Percentiles rank a stretch among this genome's conserved stretches.
phyloP scores from a whole-genome alignment of 2,888 invertebrate species.

The Fabriciana adippe region DNA sequence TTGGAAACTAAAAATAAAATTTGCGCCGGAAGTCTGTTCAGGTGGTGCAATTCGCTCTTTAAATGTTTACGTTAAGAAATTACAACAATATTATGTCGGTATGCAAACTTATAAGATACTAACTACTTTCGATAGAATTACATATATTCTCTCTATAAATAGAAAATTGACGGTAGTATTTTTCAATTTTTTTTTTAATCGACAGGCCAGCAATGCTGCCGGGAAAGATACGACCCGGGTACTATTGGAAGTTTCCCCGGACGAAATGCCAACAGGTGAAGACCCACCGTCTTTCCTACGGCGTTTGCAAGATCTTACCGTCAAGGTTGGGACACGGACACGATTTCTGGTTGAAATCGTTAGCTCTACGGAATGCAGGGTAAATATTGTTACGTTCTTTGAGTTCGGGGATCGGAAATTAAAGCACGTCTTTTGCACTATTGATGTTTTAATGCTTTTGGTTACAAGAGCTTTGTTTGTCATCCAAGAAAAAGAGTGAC shows the following conservation, averaged over 20 bases:
- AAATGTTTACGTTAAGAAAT: conserved; percentile 10
- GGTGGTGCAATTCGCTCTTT: conserved; percentile 2
- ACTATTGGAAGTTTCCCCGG: conserved; percentile 78
- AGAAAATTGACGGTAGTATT: not conserved
- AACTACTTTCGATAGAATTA: not conserved
- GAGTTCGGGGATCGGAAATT: no score
- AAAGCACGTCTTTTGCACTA: no score
- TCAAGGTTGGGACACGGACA: conserved; percentile 94
- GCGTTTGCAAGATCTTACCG: conserved; percentile 91
- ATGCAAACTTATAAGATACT: not conserved
- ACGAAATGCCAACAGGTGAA: conserved; percentile 84
- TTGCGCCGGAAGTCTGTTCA: conserved; percentile 9
- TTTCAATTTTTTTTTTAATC: not conserved
- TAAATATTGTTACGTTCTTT: conserved; percentile 52
- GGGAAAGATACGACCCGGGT: conserved; percentile 82
- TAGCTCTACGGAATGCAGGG: conserved; percentile 90
- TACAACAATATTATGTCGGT: not conserved
- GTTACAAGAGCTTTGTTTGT: no score
- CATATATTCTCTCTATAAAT: not conserved
- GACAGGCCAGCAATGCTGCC: conserved; percentile 79
- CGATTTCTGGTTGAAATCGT: conserved; percentile 92
- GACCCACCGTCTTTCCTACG: conserved; percentile 92
- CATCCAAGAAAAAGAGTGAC: no score
- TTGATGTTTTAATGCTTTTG: no score
- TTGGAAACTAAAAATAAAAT: conserved; percentile 4